Percentiles rank a stretch among this genome's conserved stretches.
phyloP scores from a whole-genome alignment of 2,888 invertebrate genomes.

The Scaptomyza cyrtandrae region DNA sequence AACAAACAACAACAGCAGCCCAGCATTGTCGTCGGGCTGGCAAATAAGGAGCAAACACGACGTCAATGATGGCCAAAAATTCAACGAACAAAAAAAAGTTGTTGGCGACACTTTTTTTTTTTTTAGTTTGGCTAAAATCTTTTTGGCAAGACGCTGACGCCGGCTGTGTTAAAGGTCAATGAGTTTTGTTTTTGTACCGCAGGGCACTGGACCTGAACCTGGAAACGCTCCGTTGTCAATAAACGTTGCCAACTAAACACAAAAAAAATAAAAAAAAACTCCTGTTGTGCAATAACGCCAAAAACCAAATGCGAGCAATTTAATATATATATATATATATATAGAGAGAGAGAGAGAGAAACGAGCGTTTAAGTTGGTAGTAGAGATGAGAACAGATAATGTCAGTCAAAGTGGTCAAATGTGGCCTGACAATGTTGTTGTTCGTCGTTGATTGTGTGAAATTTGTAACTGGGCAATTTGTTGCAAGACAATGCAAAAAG shows the following conservation, averaged over 20 bases:
- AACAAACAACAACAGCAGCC: conserved; percentile 26
- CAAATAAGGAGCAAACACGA: conserved; percentile 80
- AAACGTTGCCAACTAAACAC: conserved; percentile 37
- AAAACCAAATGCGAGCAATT: conserved; percentile 48
- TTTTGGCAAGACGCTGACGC: conserved; percentile 39
- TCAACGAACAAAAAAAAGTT: conserved; percentile 16
- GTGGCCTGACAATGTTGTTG: conserved; percentile 11
- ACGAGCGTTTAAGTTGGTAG: conserved; percentile 13
- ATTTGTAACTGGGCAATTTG: conserved; percentile 51
- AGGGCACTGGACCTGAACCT: conserved; percentile 77
- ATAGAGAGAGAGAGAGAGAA: conserved; percentile 8
- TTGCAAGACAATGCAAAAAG: conserved; percentile 41
- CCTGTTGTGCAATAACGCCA: conserved; percentile 52
- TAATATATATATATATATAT: conserved; percentile 4
- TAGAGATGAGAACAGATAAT: conserved; percentile 4
- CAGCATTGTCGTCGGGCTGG: conserved; percentile 45
- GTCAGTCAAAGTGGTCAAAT: conserved; percentile 24
- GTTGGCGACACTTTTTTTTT: conserved; percentile 62
- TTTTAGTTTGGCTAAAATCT: conserved; percentile 59
- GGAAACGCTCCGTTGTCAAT: conserved; percentile 53
- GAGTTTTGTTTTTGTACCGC: conserved; percentile 54
- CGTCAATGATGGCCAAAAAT: conserved; percentile 56
- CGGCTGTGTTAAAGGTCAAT: conserved; percentile 73
- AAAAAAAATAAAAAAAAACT: conserved; percentile 11
- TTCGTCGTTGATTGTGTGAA: conserved; percentile 52